A percentile compares a stretch with the other conserved stretches of the same genome.
phyloP scores from a whole-genome alignment of 2,797 vertebrate species.

The Ctenochaetus hawaiiensis region DNA sequence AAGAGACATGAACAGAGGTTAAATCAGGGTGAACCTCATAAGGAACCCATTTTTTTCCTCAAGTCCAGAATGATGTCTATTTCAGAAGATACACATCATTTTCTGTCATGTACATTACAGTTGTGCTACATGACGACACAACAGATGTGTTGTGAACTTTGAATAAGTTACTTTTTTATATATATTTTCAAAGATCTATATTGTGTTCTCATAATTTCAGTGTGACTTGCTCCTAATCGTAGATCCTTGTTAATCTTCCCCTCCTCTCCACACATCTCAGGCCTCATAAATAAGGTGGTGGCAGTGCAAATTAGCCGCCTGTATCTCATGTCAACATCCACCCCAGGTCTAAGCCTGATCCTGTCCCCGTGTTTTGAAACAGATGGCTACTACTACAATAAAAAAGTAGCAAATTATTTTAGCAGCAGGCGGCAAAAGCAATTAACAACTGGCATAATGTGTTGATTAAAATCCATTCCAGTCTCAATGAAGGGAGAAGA shows the following conservation, averaged over 20 bases:
- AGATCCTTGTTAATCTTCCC: conserved; percentile 28
- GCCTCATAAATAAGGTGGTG: conserved; percentile 78
- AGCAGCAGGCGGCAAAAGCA: conserved; percentile 87
- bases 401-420: conserved; percentile 89
- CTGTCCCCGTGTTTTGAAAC: conserved; percentile 85
- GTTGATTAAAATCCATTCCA: conserved; percentile 90
- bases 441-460: conserved; percentile 91
- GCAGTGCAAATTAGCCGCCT: conserved; percentile 83
- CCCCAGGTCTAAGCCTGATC: conserved; percentile 81
- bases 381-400: conserved; percentile 88
- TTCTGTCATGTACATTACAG: neutral
- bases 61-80: conserved; percentile 4
- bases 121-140: neutral
- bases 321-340: conserved; percentile 82
- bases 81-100: conserved; percentile 14
- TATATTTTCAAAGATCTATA: neutral
- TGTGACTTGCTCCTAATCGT: neutral
- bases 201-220: conserved; percentile 5
- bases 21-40: conserved; percentile 44
- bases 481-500: conserved; percentile 80
- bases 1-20: conserved; percentile 34
- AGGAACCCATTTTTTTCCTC: conserved; percentile 64
- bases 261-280: conserved; percentile 55
- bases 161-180: neutral
- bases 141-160: neutral